These are phyloP conservation scores for Centropyge bicolor DNA, from an alignment of 2,797 vertebrate genomes.

Conservation along the genomic window DNA sequence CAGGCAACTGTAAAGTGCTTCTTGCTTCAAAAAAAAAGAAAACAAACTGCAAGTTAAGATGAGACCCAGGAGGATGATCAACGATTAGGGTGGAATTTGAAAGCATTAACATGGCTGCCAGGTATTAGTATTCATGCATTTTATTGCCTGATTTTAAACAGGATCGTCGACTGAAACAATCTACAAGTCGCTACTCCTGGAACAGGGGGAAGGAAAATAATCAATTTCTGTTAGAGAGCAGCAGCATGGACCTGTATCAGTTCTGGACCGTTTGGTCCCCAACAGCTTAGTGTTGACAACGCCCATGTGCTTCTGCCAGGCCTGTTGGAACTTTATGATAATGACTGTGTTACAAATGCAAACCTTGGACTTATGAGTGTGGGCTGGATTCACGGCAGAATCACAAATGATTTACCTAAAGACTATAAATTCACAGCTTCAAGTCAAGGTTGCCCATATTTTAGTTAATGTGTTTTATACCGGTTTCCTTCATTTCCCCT, in stretches of 20 bases:
- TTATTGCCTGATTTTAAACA: conserved; percentile 26
- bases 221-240: neutral
- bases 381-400: neutral
- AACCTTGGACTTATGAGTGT: neutral
- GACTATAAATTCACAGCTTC: neutral
- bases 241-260: neutral
- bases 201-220: neutral
- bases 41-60: conserved; percentile 23
- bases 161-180: neutral
- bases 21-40: conserved; percentile 11
- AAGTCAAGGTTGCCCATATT: neutral
- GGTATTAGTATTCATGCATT: conserved; percentile 1
- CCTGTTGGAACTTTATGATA: neutral
- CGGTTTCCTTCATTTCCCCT: too few relatives aligned
- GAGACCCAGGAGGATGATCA: conserved; percentile 14
- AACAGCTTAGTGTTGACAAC: neutral
- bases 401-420: conserved; percentile 22
- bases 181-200: neutral
- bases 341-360: neutral
- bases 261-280: too few relatives aligned
- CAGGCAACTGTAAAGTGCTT: conserved; percentile 13
- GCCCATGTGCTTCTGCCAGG: neutral
- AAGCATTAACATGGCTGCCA: conserved; percentile 29
- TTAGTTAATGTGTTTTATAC: neutral
- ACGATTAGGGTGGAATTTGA: conserved; percentile 15